Evolutionary conservation across 2,888 invertebrate genomes (phyloP), one percentile per base, ranked within the genome.

Genomic region (Branchellion lobata): DNA sequence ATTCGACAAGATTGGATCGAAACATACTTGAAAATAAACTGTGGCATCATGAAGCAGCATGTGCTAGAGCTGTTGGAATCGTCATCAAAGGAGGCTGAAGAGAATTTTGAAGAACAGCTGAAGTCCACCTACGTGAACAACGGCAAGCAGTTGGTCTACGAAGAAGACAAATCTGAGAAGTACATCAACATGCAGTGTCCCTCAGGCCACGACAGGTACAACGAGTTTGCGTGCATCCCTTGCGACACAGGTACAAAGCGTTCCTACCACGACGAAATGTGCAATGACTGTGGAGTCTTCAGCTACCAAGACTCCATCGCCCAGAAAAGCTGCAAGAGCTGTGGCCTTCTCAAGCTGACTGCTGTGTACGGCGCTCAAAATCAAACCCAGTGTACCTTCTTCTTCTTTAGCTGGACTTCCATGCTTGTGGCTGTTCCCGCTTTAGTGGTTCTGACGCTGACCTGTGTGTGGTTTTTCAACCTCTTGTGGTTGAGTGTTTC

Each of bases 161-260:
- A 18, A 34, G 31, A 33, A n/a, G 40, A 61, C 2, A 31, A 51
- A 53, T 47, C 75, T 11, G 61, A 57, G 29, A 57, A 36, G 53
- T 34, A 27, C 65, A 5, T 77, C 1, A 18, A 61, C n/a, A 31
- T n/a, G 18, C 24, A 33, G 21, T 77, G 77, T 65, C 77, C 77
- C 18, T 31, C 27, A 57, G 77, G 77, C 33, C 65, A 77, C 61
- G 34, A 47, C 29, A 14, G n/a, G 21, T 77, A 36, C 27, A 77
- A 77, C 57, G 77, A 77, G 27, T 65, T 51, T 24, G 77, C 57
- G 57, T 77, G 77, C n/a, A 34, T 77, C 21, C 77, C 77, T 21
- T 77, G 77, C 24, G 77, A 77, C 40, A 36, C 31, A 24, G 77
- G 77, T 5, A n/a, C 47, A 1, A n/a, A 65, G 18, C 47, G 77